Evolutionary conservation across 1,140 invertebrate species (phyloP).

Genomic region (Heliconius congener): DNA sequence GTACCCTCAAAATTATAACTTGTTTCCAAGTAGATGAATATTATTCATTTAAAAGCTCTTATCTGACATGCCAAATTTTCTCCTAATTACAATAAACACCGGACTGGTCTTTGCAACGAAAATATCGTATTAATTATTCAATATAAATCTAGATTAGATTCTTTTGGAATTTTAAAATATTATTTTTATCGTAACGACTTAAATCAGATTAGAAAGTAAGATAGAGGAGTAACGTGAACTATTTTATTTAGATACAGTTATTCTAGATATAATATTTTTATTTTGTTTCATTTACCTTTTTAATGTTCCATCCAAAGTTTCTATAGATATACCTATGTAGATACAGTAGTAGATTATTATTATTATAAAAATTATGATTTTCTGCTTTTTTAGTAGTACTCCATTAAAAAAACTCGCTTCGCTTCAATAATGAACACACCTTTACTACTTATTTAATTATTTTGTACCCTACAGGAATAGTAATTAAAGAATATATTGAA

Average conservation of each 20-base stretch:
- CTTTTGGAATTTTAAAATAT: background rate
- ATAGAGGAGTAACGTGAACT: background rate
- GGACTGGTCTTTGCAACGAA: background rate
- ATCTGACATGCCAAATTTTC: conserved; percentile 10
- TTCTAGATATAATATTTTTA: background rate
- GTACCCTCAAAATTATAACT: conserved; percentile 15
- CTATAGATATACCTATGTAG: too few species aligned
- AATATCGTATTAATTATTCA: conserved; percentile 3
- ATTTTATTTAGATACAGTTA: conserved; percentile 1
- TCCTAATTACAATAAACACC: conserved; percentile 24
- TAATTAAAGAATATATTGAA: too few species aligned
- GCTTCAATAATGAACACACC: too few species aligned
- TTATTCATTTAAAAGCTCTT: conserved; percentile 16
- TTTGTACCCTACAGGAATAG: too few species aligned
- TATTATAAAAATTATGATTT: too few species aligned
- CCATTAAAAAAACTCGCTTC: too few species aligned
- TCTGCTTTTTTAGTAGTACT: too few species aligned
- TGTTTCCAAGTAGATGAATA: conserved; percentile 12
- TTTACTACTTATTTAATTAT: too few species aligned
- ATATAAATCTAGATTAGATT: conserved; percentile 11
- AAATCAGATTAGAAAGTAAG: conserved; percentile 6
- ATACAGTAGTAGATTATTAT: too few species aligned
- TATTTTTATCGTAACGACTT: background rate
- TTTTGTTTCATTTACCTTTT: background rate
- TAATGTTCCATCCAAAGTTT: too few species aligned